Conservation (phyloP, 1,140 invertebrate species). For the Vanessa atalanta region DNA sequence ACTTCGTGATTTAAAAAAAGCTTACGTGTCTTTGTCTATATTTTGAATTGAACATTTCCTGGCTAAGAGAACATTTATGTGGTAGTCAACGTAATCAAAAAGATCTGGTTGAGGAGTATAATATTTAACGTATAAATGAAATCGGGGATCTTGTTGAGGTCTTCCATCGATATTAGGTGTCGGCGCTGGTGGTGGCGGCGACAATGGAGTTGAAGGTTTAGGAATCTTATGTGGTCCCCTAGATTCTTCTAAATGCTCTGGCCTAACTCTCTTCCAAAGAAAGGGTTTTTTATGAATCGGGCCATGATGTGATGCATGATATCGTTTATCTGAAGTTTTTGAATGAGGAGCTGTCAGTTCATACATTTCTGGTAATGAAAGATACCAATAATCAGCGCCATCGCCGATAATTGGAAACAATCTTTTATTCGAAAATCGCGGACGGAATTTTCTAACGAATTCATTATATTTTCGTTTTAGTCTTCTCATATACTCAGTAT, state of each 20-base stretch:
- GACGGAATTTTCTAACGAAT: constrained; percentile 65
- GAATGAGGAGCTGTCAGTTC: constrained; percentile 54
- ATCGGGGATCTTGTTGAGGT: constrained; percentile 58
- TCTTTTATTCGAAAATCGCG: constrained; percentile 64
- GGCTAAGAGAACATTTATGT: constrained; percentile 65
- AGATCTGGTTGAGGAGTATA: constrained; percentile 69
- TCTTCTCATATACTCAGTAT: constrained; percentile 74
- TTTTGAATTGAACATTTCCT: constrained; percentile 66
- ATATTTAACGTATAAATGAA: constrained; percentile 68
- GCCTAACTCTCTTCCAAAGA: constrained; percentile 60
- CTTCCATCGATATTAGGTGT: constrained; percentile 39
- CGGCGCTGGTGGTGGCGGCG: constrained; percentile 43
- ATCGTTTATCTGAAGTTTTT: constrained; percentile 51
- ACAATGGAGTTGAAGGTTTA: constrained; percentile 25
- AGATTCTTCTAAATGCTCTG: constrained; percentile 39
- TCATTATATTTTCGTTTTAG: constrained; percentile 73
- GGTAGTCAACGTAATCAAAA: constrained; percentile 73
- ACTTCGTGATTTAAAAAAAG: constrained; percentile 37
- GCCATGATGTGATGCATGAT: constrained; percentile 57
- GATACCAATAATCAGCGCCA: constrained; percentile 75
- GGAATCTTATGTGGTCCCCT: constrained; percentile 59
- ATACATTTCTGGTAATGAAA: constrained; percentile 75
- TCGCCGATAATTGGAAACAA: constrained; percentile 75
- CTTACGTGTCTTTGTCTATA: constrained; percentile 45
- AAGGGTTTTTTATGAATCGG: constrained; percentile 64